Base-by-base conservation (phyloP, 1,140 invertebrate species). In the Caenorhabditis brenneri region DNA sequence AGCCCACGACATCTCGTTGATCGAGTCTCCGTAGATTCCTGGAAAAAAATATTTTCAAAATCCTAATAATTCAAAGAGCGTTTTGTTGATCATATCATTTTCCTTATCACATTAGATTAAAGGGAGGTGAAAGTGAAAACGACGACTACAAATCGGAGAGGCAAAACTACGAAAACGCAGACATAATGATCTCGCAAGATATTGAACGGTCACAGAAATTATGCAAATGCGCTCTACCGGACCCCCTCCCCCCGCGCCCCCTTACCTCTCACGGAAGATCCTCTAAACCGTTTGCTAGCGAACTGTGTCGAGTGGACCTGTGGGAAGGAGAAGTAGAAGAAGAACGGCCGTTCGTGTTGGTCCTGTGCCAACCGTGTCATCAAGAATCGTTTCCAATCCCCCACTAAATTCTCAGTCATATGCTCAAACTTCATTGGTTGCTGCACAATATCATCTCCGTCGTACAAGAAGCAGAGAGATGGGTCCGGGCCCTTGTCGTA, bases 301-400 rank as follows among this genome's bases (percentile, higher is more conserved):
- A 91, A 91, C 80, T 91, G 91, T 16, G 88, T 84, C 16, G 82
- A 84, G 65, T 91, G 90, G 22, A 91, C 90, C 46, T 91, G 90
- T 7, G 90, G 90, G 48, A 91, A 91, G 19, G 88, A 88, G 81
- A 91, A 91, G 81, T 90, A 91, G 80, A 91, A 91, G 84, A 91
- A 91, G 87, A 91, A 91, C 0, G 90, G 90, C 24, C 74, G 79
- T 16, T 84, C 29, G 31, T 84, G 31, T 69, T 86, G 87, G 31
- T 87, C 65, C 29, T 87, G 29, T n/a, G 74, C 81, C 39, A 80
- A 33, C 39, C 88, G 39, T 19, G 85, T 83, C 29, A 86, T 58
- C 24, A 91, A 79, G 84, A 91, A 91, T 7, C 51, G 48, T n/a
- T 91, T 89, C 88, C 89, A 91, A 82, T 91, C 90, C n/a, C 86